Conservation (phyloP, 1,140 invertebrate species). For the Drosophila leontia region DNA sequence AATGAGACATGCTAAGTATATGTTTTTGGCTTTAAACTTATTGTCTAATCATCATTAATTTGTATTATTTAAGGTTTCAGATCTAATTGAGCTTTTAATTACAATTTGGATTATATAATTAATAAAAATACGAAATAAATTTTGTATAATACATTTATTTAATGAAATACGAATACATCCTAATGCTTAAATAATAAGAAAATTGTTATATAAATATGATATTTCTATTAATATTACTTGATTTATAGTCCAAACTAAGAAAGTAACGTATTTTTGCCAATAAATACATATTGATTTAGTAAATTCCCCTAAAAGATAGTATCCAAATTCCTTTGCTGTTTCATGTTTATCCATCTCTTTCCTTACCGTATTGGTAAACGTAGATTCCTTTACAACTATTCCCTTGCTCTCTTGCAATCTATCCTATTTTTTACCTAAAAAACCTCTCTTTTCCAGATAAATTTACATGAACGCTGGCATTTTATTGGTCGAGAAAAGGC, state of each 20-base stretch:
- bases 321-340: constrained; percentile 46
- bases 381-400: constrained; percentile 71
- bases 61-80: not conserved
- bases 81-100: not conserved
- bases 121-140: not conserved
- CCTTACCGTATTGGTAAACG: constrained; percentile 8
- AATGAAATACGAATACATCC: not conserved
- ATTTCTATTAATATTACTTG: not conserved
- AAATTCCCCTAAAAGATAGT: not conserved
- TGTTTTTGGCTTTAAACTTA: too few relatives aligned
- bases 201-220: not conserved
- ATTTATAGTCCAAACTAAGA: not conserved
- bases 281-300: not conserved
- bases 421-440: constrained; percentile 78
- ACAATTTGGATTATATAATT: not conserved
- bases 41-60: not conserved
- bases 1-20: too few relatives aligned
- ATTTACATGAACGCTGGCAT: constrained; percentile 78
- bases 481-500: constrained; percentile 78
- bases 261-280: not conserved
- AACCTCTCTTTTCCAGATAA: constrained; percentile 66
- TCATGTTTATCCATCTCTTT: constrained; percentile 13
- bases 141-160: too few relatives aligned
- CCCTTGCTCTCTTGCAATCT: constrained; percentile 17
- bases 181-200: not conserved